These are phyloP conservation scores for Morinoia aosen DNA, from an alignment of 2,888 invertebrate species.

Conservation along the genomic window DNA sequence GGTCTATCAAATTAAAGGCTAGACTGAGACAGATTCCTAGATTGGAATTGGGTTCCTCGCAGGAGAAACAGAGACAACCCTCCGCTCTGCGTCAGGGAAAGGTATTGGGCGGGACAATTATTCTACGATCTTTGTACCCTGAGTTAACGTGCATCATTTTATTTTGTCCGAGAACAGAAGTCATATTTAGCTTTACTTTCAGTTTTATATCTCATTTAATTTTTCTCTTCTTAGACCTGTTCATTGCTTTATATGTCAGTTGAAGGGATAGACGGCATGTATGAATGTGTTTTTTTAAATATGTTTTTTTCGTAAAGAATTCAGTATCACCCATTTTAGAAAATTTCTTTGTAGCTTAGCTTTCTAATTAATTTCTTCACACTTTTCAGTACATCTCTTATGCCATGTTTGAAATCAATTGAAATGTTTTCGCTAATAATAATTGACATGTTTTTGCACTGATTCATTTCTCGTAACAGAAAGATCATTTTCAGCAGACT, in stretches of 20 bases:
- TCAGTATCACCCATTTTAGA: no score
- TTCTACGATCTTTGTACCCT: background rate
- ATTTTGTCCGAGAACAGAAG: background rate
- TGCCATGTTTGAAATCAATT: no score
- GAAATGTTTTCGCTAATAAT: no score
- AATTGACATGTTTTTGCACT: no score
- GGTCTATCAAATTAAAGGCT: conserved; percentile 33
- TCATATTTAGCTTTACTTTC: background rate
- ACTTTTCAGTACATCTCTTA: no score
- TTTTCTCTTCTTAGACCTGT: background rate
- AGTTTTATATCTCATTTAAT: background rate
- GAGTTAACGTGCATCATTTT: background rate
- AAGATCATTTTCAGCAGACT: no score
- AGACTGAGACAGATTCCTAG: conserved; percentile 36
- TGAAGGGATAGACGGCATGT: background rate
- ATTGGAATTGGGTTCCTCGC: conserved; percentile 18
- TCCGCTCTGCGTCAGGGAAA: background rate
- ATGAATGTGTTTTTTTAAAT: no score
- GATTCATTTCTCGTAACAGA: no score
- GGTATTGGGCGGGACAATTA: background rate
- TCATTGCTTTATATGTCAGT: background rate
- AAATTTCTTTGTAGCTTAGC: no score
- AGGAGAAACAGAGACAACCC: background rate
- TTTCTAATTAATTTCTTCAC: no score
- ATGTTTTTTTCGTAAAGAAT: no score